Conservation (phyloP, 1,140 invertebrate genomes). For the Leptinotarsa undecemlineata region DNA sequence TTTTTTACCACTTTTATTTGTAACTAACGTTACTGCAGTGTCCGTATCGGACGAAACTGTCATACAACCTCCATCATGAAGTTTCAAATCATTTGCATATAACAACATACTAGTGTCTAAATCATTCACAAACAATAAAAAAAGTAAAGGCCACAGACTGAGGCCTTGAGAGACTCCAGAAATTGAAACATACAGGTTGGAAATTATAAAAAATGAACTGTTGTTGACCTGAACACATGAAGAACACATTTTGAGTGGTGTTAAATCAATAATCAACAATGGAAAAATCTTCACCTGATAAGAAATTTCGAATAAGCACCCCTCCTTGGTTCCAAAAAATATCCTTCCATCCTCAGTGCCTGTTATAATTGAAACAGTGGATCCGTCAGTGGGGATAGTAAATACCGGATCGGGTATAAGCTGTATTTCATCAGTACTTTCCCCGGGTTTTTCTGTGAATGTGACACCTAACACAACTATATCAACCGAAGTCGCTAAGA, state of each 20-base stretch:
- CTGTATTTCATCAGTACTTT: constrained; percentile 78
- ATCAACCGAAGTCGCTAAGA: constrained; percentile 90
- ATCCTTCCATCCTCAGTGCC: constrained; percentile 86
- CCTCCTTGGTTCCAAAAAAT: constrained; percentile 94
- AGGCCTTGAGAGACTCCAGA: no score
- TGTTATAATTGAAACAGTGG: constrained; percentile 80
- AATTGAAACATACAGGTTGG: no score
- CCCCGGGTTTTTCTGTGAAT: constrained; percentile 48
- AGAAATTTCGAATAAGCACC: constrained; percentile 91
- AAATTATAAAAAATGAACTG: no score
- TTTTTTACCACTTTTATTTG: no score
- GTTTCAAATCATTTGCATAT: no score
- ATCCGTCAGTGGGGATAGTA: constrained; percentile 88
- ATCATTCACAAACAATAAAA: no score
- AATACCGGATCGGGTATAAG: constrained; percentile 93
- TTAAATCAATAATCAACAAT: not conserved
- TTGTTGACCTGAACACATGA: not conserved
- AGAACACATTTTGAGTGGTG: not conserved
- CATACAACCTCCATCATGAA: no score
- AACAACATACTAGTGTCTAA: no score
- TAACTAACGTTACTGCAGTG: no score
- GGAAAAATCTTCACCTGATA: constrained; percentile 75
- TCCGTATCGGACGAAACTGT: no score
- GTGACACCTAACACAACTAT: constrained; percentile 85
- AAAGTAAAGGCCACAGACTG: no score